Evolutionary conservation across 2,797 vertebrate genomes (phyloP).

Genomic region (Novumbra hubbsi): DNA sequence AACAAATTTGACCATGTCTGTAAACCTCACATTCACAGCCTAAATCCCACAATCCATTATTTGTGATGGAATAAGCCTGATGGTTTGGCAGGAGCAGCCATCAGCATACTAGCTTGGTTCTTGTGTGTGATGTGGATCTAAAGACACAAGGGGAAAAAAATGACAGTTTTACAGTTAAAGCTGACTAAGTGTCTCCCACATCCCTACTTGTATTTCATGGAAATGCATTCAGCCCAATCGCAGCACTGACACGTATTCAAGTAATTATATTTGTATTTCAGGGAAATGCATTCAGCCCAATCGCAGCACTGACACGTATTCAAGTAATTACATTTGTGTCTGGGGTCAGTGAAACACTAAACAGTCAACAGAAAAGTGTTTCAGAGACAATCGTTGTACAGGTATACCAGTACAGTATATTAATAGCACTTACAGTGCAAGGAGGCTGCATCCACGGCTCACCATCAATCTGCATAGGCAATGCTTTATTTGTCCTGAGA

Average conservation of each 20-base stretch:
- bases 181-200: not conserved
- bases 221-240: not conserved
- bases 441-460: conserved; percentile 96
- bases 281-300: not conserved
- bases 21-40: too few species aligned
- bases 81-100: conserved; percentile 77
- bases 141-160: conserved; percentile 11
- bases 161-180: not conserved
- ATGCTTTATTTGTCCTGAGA: conserved; percentile 82
- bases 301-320: not conserved
- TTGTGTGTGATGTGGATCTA: conserved; percentile 89
- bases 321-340: not conserved
- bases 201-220: not conserved
- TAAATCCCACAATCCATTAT: conserved; percentile 34
- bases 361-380: not conserved
- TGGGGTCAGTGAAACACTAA: not conserved
- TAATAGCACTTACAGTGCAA: conserved; percentile 80
- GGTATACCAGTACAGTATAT: not conserved
- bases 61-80: conserved; percentile 82
- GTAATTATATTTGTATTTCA: not conserved
- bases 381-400: not conserved
- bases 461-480: conserved; percentile 96
- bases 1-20: too few species aligned
- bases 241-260: not conserved
- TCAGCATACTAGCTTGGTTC: conserved; percentile 91